These are phyloP conservation scores for Himantopus leucocephalus DNA, from an alignment of 2,113 vertebrate species.

Conservation along the genomic window DNA sequence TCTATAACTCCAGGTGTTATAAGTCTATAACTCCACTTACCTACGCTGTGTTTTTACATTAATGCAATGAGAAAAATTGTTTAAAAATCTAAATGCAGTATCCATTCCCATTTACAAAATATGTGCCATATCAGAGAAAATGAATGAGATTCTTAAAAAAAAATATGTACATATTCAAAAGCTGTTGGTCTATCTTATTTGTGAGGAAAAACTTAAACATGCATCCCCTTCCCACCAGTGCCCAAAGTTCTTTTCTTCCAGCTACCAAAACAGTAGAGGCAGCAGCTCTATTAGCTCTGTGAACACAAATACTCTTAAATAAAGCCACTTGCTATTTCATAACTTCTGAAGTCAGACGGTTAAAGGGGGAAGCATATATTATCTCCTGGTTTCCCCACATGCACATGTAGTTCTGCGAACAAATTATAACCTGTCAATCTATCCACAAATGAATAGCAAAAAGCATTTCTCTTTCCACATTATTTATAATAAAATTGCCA, in stretches of 20 bases:
- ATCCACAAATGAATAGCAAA: neutral
- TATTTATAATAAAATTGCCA: neutral
- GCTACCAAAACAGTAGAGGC: neutral
- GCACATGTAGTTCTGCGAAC: neutral
- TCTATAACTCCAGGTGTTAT: neutral
- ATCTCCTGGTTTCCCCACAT: neutral
- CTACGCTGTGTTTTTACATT: neutral
- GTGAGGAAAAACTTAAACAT: neutral
- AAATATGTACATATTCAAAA: neutral
- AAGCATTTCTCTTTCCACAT: neutral
- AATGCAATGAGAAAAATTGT: neutral
- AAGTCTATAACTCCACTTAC: neutral
- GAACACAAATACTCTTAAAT: neutral
- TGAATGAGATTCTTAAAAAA: neutral
- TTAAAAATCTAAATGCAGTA: neutral
- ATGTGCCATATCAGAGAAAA: neutral
- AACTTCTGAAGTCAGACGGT: neutral
- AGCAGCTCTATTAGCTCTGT: neutral
- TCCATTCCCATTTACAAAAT: neutral
- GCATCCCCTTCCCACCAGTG: neutral
- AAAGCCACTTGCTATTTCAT: conserved; percentile 4
- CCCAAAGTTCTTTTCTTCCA: neutral
- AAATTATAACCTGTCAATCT: neutral
- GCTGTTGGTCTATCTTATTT: neutral
- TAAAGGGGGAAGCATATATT: neutral